phyloP scores from a whole-genome alignment of 1,140 invertebrate species.

The Temnothorax longispinosus region DNA sequence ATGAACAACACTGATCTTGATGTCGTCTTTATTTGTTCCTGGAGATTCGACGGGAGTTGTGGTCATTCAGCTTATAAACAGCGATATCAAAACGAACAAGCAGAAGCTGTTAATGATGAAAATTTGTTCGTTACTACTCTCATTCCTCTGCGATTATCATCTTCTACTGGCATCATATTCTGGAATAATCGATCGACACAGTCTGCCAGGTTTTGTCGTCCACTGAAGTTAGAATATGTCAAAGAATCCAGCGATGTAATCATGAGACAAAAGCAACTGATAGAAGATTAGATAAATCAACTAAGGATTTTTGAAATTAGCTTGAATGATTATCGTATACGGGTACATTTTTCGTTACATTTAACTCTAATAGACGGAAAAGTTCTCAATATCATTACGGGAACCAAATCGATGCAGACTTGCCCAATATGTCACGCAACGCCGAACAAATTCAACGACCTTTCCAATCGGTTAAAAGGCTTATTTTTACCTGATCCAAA shows the following conservation, averaged over 20 bases:
- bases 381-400: not conserved
- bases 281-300: too few relatives aligned
- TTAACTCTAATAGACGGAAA: not conserved
- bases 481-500: not conserved
- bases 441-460: not conserved
- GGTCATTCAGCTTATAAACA: not conserved
- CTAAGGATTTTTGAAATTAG: not conserved
- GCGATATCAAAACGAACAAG: not conserved
- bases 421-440: not conserved
- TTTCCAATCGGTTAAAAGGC: not conserved
- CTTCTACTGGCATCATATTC: not conserved
- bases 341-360: not conserved
- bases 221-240: not conserved
- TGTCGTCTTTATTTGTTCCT: not conserved
- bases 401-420: not conserved
- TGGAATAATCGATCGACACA: not conserved
- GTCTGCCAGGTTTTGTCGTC: not conserved
- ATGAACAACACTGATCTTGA: not conserved
- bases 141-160: not conserved
- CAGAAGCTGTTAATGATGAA: not conserved
- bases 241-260: not conserved
- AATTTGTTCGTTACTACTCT: not conserved
- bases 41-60: not conserved
- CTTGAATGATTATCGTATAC: not conserved
- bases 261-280: not conserved